phyloP scores from a whole-genome alignment of 1,140 invertebrate species.

The Nixonia krombeini region DNA sequence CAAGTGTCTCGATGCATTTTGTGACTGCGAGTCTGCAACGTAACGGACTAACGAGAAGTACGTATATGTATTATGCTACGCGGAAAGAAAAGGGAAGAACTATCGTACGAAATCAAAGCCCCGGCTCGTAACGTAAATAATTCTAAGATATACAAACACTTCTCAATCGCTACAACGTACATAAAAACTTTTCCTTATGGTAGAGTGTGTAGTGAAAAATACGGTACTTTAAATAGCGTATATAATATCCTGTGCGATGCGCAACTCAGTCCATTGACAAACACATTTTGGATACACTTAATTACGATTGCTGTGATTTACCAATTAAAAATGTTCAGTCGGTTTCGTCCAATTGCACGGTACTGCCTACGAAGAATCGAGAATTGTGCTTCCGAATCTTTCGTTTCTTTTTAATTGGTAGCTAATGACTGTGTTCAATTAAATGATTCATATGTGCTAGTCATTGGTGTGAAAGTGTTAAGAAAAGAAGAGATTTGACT shows the following conservation, averaged over 20 bases:
- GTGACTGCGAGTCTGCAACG: constrained; percentile 64
- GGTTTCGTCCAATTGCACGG: neutral
- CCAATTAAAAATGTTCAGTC: too few relatives aligned
- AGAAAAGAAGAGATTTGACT: constrained; percentile 42
- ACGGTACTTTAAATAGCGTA: constrained; percentile 38
- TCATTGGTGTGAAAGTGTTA: constrained; percentile 16
- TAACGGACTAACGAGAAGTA: constrained; percentile 28
- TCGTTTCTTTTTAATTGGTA: neutral
- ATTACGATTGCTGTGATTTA: neutral
- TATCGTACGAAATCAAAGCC: constrained; percentile 41
- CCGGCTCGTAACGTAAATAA: constrained; percentile 40
- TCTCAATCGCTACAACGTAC: constrained; percentile 40
- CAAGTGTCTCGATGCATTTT: constrained; percentile 56
- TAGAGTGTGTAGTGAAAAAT: constrained; percentile 28
- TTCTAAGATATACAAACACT: constrained; percentile 43
- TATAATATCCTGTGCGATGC: constrained; percentile 39
- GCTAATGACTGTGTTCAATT: neutral
- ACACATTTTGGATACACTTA: neutral
- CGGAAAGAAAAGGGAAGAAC: constrained; percentile 22
- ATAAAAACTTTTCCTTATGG: constrained; percentile 39
- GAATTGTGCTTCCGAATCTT: too few relatives aligned
- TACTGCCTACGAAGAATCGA: too few relatives aligned
- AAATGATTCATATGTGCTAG: neutral
- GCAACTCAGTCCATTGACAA: constrained; percentile 17
- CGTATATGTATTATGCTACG: constrained; percentile 29